These are phyloP conservation scores for Coptodon bakossiorum DNA, from an alignment of 2,113 vertebrate genomes.

Conservation along the genomic window DNA sequence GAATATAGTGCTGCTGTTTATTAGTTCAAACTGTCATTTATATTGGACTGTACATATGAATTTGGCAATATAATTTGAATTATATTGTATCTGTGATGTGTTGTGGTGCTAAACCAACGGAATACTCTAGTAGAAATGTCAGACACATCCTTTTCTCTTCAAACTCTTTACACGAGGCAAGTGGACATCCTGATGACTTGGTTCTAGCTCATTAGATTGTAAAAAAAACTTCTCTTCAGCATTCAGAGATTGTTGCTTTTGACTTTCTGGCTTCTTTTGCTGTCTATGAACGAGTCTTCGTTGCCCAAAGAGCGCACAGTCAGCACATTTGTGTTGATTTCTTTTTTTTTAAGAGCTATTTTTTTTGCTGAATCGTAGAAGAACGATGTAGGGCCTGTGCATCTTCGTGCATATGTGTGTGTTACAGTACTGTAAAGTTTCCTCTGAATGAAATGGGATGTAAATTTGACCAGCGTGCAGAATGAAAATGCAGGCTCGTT, in stretches of 20 bases:
- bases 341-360: not conserved
- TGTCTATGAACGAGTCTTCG: constrained; percentile 3
- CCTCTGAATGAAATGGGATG: constrained; percentile 53
- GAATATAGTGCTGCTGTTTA: not conserved
- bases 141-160: not conserved
- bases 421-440: constrained; percentile 24
- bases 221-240: not conserved
- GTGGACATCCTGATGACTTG: not conserved
- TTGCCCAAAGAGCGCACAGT: constrained; percentile 13
- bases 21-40: not conserved
- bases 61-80: not conserved
- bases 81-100: not conserved
- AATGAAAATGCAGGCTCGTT: constrained; percentile 29
- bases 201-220: not conserved
- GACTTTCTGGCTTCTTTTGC: constrained; percentile 6
- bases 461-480: constrained; percentile 55
- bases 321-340: constrained; percentile 43
- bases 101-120: not conserved
- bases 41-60: not conserved
- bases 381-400: not conserved
- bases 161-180: not conserved
- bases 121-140: not conserved
- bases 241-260: not conserved
- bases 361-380: constrained; percentile 60
- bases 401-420: not conserved